These are phyloP conservation scores for Rhogogaster chlorosoma DNA, from an alignment of 2,888 invertebrate species.

Conservation along the genomic window DNA sequence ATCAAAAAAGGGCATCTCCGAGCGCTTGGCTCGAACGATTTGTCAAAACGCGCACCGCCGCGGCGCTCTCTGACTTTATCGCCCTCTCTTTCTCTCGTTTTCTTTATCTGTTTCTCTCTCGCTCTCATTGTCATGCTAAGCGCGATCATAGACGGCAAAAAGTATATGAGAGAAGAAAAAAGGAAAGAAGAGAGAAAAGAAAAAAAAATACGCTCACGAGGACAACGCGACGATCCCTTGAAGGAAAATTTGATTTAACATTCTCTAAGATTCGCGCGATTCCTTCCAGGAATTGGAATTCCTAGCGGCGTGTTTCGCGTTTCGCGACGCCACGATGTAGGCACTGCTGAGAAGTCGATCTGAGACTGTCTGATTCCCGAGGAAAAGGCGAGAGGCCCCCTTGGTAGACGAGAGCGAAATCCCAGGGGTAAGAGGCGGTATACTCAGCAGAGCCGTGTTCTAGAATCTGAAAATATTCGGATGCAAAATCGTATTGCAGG, in stretches of 20 bases:
- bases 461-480: slow-evolving; percentile 75
- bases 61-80: slow-evolving; percentile 35
- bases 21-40: slow-evolving; percentile 65
- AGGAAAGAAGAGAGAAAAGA: not conserved
- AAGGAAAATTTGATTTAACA: slow-evolving; percentile 28
- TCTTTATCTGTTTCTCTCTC: slow-evolving; percentile 68
- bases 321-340: not conserved
- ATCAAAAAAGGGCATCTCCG: slow-evolving; percentile 58
- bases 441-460: slow-evolving; percentile 62
- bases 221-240: slow-evolving; percentile 6
- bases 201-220: not conserved
- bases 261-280: slow-evolving; percentile 11
- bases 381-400: not conserved
- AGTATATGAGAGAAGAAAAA: not conserved
- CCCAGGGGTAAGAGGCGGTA: slow-evolving; percentile 32
- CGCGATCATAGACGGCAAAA: slow-evolving; percentile 63
- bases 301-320: not conserved
- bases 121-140: slow-evolving; percentile 72
- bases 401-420: not conserved
- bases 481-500: slow-evolving; percentile 60
- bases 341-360: slow-evolving; percentile 11
- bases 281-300: slow-evolving; percentile 31
- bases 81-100: slow-evolving; percentile 58
- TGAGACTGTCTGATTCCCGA: slow-evolving; percentile 14
- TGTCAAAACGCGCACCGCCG: slow-evolving; percentile 72